Evolutionary conservation across 2,113 vertebrate genomes (phyloP).

Genomic region (Odobenus rosmarus): DNA sequence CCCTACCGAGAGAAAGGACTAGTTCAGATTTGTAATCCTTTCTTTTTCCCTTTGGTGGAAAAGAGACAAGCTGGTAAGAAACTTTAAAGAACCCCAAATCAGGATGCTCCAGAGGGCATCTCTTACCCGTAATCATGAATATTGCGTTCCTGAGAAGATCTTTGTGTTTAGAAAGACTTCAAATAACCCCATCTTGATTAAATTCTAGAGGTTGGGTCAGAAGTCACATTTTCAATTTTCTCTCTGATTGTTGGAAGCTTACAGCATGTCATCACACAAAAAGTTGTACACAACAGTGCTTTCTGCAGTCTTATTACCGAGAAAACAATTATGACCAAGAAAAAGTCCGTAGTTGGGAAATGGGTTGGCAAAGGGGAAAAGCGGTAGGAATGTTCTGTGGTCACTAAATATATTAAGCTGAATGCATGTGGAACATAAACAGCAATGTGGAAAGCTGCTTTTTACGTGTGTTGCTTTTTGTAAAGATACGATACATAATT

Average conservation of each 20-base stretch:
- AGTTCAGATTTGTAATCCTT: not conserved
- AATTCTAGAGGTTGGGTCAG: not conserved
- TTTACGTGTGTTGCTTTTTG: not conserved
- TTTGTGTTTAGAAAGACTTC: not conserved
- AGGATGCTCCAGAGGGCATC: not conserved
- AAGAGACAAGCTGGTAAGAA: not conserved
- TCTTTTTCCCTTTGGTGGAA: not conserved
- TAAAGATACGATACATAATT: not conserved
- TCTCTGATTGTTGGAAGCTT: not conserved
- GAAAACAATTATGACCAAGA: not conserved
- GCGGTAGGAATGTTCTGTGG: not conserved
- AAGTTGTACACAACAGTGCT: not conserved
- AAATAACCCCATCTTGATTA: not conserved
- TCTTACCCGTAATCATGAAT: rapidly evolving
- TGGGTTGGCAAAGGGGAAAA: not conserved
- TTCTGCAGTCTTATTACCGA: not conserved
- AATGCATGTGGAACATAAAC: rapidly evolving
- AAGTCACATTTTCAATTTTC: not conserved
- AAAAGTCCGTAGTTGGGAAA: not conserved
- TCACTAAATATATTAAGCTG: rapidly evolving
- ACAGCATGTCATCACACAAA: not conserved
- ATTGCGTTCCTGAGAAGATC: not conserved
- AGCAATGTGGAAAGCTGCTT: not conserved
- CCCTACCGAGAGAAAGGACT: not conserved
- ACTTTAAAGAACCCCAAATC: too few relatives aligned